Evolutionary conservation across 1,140 invertebrate genomes (phyloP).

Genomic region (Lepidostoma basale): DNA sequence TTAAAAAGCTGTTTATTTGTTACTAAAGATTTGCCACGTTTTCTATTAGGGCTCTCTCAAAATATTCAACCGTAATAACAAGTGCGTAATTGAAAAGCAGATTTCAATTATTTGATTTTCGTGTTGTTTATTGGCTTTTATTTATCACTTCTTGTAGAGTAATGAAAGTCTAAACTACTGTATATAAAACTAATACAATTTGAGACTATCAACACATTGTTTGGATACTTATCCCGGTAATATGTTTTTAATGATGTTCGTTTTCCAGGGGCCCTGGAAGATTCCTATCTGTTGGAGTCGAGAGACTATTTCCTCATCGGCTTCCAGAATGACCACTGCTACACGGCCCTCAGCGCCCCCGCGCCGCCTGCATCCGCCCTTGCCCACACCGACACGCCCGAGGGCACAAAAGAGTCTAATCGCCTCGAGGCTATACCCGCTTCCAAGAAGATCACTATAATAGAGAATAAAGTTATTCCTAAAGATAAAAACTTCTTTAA

Average conservation of each 20-base stretch:
- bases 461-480: conserved; percentile 58
- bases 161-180: no score
- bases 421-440: not conserved
- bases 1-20: no score
- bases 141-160: no score
- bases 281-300: conserved; percentile 48
- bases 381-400: not conserved
- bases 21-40: no score
- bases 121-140: no score
- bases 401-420: not conserved
- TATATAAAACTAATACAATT: no score
- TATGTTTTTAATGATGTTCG: conserved; percentile 15
- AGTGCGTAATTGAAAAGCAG: no score
- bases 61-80: no score
- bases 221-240: no score
- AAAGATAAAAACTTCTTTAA: conserved; percentile 60
- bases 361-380: conserved; percentile 55
- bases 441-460: conserved; percentile 58
- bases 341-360: conserved; percentile 66
- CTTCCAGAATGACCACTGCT: conserved; percentile 71
- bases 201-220: no score
- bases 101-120: no score
- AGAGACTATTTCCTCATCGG: conserved; percentile 58
- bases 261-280: conserved; percentile 58
- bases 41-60: no score